These are phyloP conservation scores for Arremon aurantiirostris DNA, from an alignment of 2,797 vertebrate genomes.

Conservation along the genomic window DNA sequence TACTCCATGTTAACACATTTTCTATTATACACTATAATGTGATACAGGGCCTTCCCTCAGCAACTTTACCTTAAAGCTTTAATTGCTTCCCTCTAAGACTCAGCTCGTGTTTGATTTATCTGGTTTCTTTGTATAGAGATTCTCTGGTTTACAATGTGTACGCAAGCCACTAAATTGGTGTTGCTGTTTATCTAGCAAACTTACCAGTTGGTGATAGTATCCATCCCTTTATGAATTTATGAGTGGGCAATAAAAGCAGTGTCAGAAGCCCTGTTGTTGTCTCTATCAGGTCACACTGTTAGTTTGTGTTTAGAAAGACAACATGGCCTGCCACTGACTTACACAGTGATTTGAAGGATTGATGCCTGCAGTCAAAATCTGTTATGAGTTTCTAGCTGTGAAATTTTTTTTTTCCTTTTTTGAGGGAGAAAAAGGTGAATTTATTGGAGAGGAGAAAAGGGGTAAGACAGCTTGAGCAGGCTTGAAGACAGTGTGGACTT, in stretches of 20 bases:
- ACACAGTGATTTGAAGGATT: neutral
- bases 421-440: constrained; percentile 19
- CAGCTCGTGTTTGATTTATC: constrained; percentile 77
- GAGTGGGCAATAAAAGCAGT: constrained; percentile 79
- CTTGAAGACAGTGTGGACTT: constrained; percentile 36
- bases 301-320: constrained; percentile 36
- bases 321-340: constrained; percentile 17
- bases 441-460: neutral
- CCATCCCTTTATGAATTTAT: constrained; percentile 83
- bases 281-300: constrained; percentile 69
- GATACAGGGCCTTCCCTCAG: constrained; percentile 55
- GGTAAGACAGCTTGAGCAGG: neutral
- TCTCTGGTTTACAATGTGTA: constrained; percentile 82
- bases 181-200: constrained; percentile 85
- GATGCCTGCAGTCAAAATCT: constrained; percentile 31
- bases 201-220: constrained; percentile 68
- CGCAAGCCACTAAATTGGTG: constrained; percentile 81
- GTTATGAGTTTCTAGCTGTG: neutral
- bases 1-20: constrained; percentile 71
- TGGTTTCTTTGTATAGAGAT: constrained; percentile 80
- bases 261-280: constrained; percentile 68
- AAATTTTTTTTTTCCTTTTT: neutral
- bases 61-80: constrained; percentile 71
- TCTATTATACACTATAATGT: constrained; percentile 66
- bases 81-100: constrained; percentile 73